Evolutionary conservation across 1,140 invertebrate genomes (phyloP), one percentile per base, ranked within the genome.

Genomic region (Drosophila nigromelanica): DNA sequence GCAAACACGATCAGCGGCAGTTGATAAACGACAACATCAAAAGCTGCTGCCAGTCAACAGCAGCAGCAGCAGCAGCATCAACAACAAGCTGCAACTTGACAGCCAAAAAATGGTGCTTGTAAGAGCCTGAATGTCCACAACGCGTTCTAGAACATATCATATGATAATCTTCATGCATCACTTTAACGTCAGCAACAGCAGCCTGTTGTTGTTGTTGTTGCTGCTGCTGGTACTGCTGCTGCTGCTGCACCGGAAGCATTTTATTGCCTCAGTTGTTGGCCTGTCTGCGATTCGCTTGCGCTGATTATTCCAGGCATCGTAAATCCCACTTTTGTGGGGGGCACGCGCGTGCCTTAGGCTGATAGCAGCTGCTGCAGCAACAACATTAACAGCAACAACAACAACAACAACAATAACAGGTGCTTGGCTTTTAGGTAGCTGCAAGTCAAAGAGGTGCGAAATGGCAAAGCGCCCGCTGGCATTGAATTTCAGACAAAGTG

Each of bases 91-190:
- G 55, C 48, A 72, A 30, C 52, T 67, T 56, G 83, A 82, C 80
- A 82, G 75, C 71, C 79, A 78, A 83, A 83, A 83, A 73, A 83
- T 82, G 78, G 79, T 54, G 61, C 47, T 60, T 66, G 47, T 48
- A 56, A 55, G 64, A 33, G 59, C 7, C 30, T 30, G 43, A 56
- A 27, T 62, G 66, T 61, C 47, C 62, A 59, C 47, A 51, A 35
- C 60, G 60, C 64, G 70, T 60, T 87, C 78, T 87, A 76, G 76
- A 87, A 87, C 79, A 80, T 89, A 89, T 89, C 83, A 89, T 77
- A 89, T 78, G 83, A 89, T 89, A 89, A 89, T 89, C 83, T 89
- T 80, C 83, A 89, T 89, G 83, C 83, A 89, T 89, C 83, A 89
- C 83, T 80, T 81, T 67, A 70, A 79, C 59, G 79, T 86, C 78